Base-by-base conservation (phyloP, 2,797 vertebrate genomes). In the Orientallactaga sibirica region DNA sequence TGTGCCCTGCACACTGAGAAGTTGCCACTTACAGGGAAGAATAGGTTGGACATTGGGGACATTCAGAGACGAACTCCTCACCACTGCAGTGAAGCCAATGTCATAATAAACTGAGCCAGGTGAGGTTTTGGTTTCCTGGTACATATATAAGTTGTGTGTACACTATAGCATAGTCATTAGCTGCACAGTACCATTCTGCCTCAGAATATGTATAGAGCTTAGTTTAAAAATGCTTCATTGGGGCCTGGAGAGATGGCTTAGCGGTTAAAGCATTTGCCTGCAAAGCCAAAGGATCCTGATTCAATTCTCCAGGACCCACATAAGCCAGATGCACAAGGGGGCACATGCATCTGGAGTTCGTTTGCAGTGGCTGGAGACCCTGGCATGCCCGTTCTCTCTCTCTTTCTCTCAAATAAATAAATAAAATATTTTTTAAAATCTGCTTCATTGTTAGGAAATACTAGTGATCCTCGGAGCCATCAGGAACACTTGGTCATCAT, bases 1-100 rank as follows among this genome's bases (percentile, higher is more conserved):
- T 7, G 9, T 29, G 1, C 74, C 15, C 61, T 2, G 0, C 19
- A 1, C 20, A 73, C 7, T 2, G 43, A 12, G 16, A 0, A 0
- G 20, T 1, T 16, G 24, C 29, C 3, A n/a, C 16, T 8, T 2
- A 3, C 71, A 1, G 18, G 52, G 27, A 41, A 67, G 48, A 9
- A 2, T 20, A 41, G 70, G 8, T 10, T 11, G 33, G 8, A 1
- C 37, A 20, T 7, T 11, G 37, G 37, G 37, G 71, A 19, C 8
- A 58, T 4, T 58, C 66, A 9, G 29, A 7, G 27, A 76, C 7
- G n/a, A 8, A 27, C 8, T 33, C 19, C 73, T 48, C 29, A 77
- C 41, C 37, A 64, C 20, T 4, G 8, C 41, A 3, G 4, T 18
- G 43, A 87, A 87, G 43, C 1, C 4, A 41, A n/a, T 3, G 24